Conservation (phyloP, 1,140 invertebrate species). For the Megalonaias nervosa region DNA sequence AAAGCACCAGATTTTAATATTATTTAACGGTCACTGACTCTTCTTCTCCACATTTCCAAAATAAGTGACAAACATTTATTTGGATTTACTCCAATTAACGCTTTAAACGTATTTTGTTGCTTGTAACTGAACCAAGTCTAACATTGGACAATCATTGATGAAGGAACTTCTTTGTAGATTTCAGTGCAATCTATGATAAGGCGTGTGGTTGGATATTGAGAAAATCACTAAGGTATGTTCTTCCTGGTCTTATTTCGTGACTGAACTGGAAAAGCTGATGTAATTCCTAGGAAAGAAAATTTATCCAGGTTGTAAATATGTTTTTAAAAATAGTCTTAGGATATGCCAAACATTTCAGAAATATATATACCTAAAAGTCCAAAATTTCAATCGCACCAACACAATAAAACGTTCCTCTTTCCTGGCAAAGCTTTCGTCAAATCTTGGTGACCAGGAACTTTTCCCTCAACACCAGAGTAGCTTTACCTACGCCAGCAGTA, state of each 20-base stretch:
- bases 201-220: neutral
- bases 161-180: slow-evolving; percentile 17
- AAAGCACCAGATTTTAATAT: too few species aligned
- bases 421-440: slow-evolving; percentile 7
- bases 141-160: too few species aligned
- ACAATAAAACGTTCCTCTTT: slow-evolving; percentile 28
- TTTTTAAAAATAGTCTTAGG: slow-evolving; percentile 3
- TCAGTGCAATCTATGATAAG: slow-evolving; percentile 29
- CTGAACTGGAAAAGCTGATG: too few species aligned
- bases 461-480: neutral
- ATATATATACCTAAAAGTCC: slow-evolving; percentile 27
- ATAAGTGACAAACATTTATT: too few species aligned
- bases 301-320: neutral
- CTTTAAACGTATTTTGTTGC: too few species aligned
- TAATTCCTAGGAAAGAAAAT: neutral
- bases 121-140: too few species aligned
- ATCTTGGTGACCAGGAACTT: neutral
- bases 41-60: too few species aligned
- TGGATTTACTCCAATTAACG: too few species aligned
- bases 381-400: slow-evolving; percentile 20
- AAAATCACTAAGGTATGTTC: slow-evolving; percentile 1
- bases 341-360: slow-evolving; percentile 25
- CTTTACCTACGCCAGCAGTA: slow-evolving; percentile 21
- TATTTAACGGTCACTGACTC: too few species aligned
- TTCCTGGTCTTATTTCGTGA: neutral